phyloP scores from a whole-genome alignment of 2,113 vertebrate species.

The Rhynchopsitta pachyrhyncha region DNA sequence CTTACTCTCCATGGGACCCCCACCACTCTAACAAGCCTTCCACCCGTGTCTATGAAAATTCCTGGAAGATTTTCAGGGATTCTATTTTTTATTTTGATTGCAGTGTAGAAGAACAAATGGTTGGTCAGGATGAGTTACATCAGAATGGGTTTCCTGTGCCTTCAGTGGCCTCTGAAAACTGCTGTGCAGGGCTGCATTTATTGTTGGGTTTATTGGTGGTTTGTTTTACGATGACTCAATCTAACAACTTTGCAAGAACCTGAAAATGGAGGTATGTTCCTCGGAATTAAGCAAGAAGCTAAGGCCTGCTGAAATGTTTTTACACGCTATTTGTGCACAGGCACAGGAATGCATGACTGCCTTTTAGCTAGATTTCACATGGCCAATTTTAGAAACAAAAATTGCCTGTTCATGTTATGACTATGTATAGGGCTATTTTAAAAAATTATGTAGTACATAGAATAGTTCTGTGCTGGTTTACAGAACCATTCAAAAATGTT shows the following conservation, averaged over 20 bases:
- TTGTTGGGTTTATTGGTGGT: background rate
- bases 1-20: background rate
- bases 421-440: background rate
- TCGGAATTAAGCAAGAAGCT: background rate
- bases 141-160: background rate
- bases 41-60: background rate
- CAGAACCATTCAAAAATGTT: background rate
- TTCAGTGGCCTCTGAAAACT: background rate
- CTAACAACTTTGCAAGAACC: background rate
- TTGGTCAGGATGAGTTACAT: background rate
- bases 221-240: constrained; percentile 13
- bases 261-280: background rate
- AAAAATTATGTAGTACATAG: background rate
- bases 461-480: background rate
- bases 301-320: background rate
- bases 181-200: background rate
- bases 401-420: background rate
- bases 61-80: background rate
- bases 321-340: background rate
- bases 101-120: background rate
- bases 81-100: background rate
- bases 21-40: background rate
- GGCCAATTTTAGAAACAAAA: background rate
- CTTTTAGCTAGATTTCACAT: background rate
- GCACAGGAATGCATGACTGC: background rate